Conservation (phyloP, 2,888 invertebrate species). For the Macropis europaea region DNA sequence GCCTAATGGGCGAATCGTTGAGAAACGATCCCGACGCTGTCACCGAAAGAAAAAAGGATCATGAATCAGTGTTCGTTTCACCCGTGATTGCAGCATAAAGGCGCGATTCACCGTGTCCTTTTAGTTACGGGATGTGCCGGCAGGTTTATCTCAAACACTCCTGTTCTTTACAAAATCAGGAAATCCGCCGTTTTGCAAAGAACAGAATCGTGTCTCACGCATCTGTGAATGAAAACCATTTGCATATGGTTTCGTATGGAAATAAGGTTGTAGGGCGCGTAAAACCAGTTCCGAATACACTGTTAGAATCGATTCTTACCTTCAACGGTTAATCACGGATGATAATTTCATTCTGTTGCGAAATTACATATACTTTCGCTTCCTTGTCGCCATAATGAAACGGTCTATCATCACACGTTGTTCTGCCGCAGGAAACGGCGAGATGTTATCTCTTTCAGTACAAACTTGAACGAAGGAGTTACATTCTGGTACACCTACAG, state of each 20-base stretch:
- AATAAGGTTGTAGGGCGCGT: constrained; percentile 51
- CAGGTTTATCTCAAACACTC: constrained; percentile 20
- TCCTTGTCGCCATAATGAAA: no score
- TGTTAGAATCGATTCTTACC: constrained; percentile 3
- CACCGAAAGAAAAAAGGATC: constrained; percentile 3
- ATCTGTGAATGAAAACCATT: constrained; percentile 60
- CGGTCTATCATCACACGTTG: no score
- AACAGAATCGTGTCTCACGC: constrained; percentile 44
- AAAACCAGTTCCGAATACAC: constrained; percentile 35
- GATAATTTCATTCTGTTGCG: neutral
- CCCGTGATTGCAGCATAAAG: constrained; percentile 14
- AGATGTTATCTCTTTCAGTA: no score
- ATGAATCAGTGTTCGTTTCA: constrained; percentile 21
- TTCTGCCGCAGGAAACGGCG: no score
- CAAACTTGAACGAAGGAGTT: no score
- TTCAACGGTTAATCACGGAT: neutral
- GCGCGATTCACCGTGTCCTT: constrained; percentile 19
- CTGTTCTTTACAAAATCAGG: constrained; percentile 37
- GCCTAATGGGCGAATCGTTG: neutral
- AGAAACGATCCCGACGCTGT: neutral
- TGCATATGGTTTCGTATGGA: constrained; percentile 66
- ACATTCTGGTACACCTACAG: no score
- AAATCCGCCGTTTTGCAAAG: constrained; percentile 32
- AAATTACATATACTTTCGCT: neutral
- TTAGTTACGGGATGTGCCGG: neutral